phyloP scores from a whole-genome alignment of 2,888 invertebrate species.

The Eilema caniola region DNA sequence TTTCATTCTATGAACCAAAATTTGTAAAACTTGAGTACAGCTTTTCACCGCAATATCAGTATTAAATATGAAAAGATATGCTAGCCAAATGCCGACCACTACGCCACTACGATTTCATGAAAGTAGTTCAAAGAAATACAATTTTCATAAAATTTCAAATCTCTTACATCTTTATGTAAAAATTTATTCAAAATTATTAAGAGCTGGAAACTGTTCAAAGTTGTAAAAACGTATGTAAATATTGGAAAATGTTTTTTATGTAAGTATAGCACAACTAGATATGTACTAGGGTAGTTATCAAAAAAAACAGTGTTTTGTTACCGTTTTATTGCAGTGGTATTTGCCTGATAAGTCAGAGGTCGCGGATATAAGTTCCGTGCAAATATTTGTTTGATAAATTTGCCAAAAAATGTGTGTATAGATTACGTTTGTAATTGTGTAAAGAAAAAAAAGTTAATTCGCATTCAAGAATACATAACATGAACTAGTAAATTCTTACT shows the following conservation, averaged over 20 bases:
- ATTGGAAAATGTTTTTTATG: not conserved
- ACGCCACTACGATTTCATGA: constrained; percentile 46
- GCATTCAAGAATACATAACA: too few species aligned
- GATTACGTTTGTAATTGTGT: too few species aligned
- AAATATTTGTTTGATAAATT: too few species aligned
- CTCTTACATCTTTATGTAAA: constrained; percentile 31
- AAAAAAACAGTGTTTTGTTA: not conserved
- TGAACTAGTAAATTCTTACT: too few species aligned
- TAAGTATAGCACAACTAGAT: not conserved
- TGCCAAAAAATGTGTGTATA: too few species aligned
- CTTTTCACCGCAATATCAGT: constrained; percentile 57
- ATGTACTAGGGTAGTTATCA: not conserved
- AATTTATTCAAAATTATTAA: constrained; percentile 31
- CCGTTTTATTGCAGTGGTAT: not conserved
- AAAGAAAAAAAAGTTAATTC: too few species aligned
- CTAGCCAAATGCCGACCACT: constrained; percentile 52
- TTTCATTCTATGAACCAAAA: constrained; percentile 34
- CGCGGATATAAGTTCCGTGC: too few species aligned
- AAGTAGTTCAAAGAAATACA: constrained; percentile 46
- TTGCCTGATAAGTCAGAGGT: too few species aligned
- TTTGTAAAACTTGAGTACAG: constrained; percentile 51
- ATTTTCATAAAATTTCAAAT: constrained; percentile 43
- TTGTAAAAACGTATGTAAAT: not conserved
- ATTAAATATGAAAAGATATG: constrained; percentile 65
- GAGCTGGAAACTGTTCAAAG: not conserved